Conservation (phyloP, 2,113 vertebrate genomes). For the Phyllopteryx taeniolatus region DNA sequence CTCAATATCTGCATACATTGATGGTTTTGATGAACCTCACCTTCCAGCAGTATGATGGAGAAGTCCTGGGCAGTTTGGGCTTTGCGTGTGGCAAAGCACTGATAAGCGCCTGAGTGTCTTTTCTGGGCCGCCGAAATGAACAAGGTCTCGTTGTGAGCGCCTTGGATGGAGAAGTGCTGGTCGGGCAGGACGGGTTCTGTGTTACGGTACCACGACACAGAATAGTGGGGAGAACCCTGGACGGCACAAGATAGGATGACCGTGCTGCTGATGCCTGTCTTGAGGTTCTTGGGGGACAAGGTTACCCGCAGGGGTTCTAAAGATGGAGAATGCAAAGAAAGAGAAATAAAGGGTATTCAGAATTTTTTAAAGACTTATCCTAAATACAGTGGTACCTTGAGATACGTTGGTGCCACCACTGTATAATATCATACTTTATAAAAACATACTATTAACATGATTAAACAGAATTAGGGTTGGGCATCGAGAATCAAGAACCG, state of each 20-base stretch:
- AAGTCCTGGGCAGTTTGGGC: conserved; percentile 94
- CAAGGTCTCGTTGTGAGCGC: conserved; percentile 92
- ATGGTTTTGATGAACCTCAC: conserved; percentile 63
- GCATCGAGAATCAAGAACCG: too few species aligned
- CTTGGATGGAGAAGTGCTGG: conserved; percentile 94
- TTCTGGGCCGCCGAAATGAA: conserved; percentile 95
- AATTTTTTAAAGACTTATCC: not conserved
- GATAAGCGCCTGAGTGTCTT: conserved; percentile 95
- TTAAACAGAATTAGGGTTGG: too few species aligned
- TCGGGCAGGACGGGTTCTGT: conserved; percentile 85
- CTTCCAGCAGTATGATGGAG: conserved; percentile 91
- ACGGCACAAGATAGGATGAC: conserved; percentile 95
- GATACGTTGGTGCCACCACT: too few species aligned
- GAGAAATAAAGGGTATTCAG: not conserved
- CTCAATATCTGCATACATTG: not conserved
- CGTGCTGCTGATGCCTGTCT: conserved; percentile 96
- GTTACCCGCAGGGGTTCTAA: conserved; percentile 93
- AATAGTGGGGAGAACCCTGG: conserved; percentile 90
- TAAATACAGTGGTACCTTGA: not conserved
- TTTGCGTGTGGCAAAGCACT: conserved; percentile 95
- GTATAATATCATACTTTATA: too few species aligned
- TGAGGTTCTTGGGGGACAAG: conserved; percentile 96
- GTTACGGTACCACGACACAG: conserved; percentile 94
- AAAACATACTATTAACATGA: too few species aligned
- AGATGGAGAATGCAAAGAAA: not conserved